Conservation (phyloP, 1,140 invertebrate species). For the Diprion similis region DNA sequence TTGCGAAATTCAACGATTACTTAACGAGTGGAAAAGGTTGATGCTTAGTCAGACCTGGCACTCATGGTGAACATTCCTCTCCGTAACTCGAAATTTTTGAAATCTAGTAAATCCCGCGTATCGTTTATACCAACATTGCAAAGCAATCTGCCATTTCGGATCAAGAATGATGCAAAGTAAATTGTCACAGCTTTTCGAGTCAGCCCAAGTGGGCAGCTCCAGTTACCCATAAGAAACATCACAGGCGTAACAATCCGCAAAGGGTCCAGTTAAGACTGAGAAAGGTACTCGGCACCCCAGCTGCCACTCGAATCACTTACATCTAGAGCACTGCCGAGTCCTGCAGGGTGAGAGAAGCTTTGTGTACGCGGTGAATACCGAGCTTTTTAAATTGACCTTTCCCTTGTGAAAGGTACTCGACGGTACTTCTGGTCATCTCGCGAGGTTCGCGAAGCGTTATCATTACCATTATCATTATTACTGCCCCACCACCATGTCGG, state of each 20-base stretch:
- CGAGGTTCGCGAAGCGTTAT: too few relatives aligned
- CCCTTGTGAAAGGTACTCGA: too few relatives aligned
- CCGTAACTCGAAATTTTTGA: too few relatives aligned
- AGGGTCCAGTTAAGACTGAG: constrained; percentile 26
- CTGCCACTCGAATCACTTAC: constrained; percentile 24
- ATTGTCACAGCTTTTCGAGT: constrained; percentile 14
- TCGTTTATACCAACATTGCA: too few relatives aligned
- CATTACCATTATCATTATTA: too few relatives aligned
- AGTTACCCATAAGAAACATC: constrained; percentile 22
- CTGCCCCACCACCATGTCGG: too few relatives aligned
- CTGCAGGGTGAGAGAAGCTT: too few relatives aligned
- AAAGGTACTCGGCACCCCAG: constrained; percentile 29
- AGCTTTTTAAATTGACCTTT: too few relatives aligned
- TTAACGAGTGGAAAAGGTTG: constrained; percentile 20
- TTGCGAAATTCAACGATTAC: too few relatives aligned
- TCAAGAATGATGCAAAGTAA: neutral
- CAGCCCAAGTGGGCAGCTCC: constrained; percentile 22
- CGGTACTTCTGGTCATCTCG: too few relatives aligned
- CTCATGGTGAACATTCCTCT: constrained; percentile 16
- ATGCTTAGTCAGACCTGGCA: constrained; percentile 21
- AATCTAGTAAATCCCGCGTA: too few relatives aligned
- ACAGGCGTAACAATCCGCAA: constrained; percentile 20
- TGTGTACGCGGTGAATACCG: too few relatives aligned
- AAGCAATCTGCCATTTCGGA: neutral
- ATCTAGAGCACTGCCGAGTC: neutral